phyloP scores from a whole-genome alignment of 2,113 vertebrate species.

The Istiophorus platypterus region DNA sequence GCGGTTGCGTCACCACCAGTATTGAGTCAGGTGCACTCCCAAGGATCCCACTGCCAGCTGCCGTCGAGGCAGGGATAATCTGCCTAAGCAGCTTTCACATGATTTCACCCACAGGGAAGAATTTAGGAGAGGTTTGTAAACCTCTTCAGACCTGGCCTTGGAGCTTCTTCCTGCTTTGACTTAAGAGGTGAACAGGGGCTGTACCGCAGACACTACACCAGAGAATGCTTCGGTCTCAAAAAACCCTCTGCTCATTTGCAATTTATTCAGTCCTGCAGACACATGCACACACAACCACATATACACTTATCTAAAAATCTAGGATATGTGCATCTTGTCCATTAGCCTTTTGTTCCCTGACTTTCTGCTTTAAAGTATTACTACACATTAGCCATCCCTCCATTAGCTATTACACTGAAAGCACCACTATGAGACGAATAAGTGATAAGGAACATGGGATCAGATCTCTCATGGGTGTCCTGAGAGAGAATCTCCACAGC shows the following conservation, averaged over 20 bases:
- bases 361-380: constrained; percentile 23
- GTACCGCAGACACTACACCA: constrained; percentile 56
- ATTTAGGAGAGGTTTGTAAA: constrained; percentile 79
- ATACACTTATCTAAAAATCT: not conserved
- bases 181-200: constrained; percentile 51
- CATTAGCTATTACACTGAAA: constrained; percentile 50
- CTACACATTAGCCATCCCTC: not conserved
- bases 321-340: constrained; percentile 18
- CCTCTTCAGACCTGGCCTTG: constrained; percentile 74
- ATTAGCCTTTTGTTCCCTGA: constrained; percentile 23
- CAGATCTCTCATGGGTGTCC: constrained; percentile 27
- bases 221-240: constrained; percentile 15
- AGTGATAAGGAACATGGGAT: constrained; percentile 41
- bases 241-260: not conserved
- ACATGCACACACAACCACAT: not conserved
- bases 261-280: not conserved
- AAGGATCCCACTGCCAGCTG: constrained; percentile 78
- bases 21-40: constrained; percentile 80
- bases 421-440: constrained; percentile 16
- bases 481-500: not conserved
- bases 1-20: constrained; percentile 74
- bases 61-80: constrained; percentile 81
- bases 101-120: constrained; percentile 78
- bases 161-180: constrained; percentile 67
- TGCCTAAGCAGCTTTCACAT: constrained; percentile 84